A percentile compares a stretch with the other conserved stretches of the same genome.
These are phyloP conservation scores for Crax fasciolata DNA, from an alignment of 2,797 vertebrate species.

Conservation along the genomic window DNA sequence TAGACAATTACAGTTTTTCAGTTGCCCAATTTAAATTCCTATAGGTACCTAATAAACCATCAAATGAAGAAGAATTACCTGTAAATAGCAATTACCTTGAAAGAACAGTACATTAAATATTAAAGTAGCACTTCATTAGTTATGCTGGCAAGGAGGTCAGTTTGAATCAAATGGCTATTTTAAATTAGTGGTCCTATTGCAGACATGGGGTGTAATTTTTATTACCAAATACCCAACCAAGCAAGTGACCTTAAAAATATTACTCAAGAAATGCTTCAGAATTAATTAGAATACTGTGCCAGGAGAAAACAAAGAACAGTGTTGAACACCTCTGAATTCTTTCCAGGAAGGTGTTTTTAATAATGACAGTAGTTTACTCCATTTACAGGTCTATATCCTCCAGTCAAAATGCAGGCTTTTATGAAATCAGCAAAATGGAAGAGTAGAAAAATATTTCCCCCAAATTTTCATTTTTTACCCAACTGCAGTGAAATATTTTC, in stretches of 20 bases:
- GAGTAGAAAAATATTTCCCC: slow-evolving; percentile 22
- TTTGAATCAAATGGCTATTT: slow-evolving; percentile 9
- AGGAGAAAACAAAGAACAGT: neutral
- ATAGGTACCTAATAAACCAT: slow-evolving; percentile 59
- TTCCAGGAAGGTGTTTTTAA: slow-evolving; percentile 73
- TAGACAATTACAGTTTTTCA: slow-evolving; percentile 74
- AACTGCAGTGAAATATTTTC: neutral
- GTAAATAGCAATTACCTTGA: slow-evolving; percentile 66
- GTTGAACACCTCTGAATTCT: slow-evolving; percentile 61
- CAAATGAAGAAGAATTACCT: slow-evolving; percentile 69
- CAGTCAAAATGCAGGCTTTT: slow-evolving; percentile 40
- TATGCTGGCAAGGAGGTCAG: slow-evolving; percentile 35
- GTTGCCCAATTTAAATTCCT: slow-evolving; percentile 67
- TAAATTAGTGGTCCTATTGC: slow-evolving; percentile 43
- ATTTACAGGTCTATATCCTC: slow-evolving; percentile 57
- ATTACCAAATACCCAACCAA: slow-evolving; percentile 57
- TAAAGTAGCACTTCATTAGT: slow-evolving; percentile 55
- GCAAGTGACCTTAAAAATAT: slow-evolving; percentile 59
- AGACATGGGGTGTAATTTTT: slow-evolving; percentile 38
- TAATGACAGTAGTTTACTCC: slow-evolving; percentile 59
- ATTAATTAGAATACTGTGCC: slow-evolving; percentile 62
- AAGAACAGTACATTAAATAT: slow-evolving; percentile 63
- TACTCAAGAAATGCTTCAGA: slow-evolving; percentile 53
- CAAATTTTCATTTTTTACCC: neutral
- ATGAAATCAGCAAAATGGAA: slow-evolving; percentile 34